Percentiles rank a stretch among this genome's conserved stretches.
These are phyloP conservation scores for Nycteola revayana DNA, from an alignment of 2,888 invertebrate species.

Conservation along the genomic window DNA sequence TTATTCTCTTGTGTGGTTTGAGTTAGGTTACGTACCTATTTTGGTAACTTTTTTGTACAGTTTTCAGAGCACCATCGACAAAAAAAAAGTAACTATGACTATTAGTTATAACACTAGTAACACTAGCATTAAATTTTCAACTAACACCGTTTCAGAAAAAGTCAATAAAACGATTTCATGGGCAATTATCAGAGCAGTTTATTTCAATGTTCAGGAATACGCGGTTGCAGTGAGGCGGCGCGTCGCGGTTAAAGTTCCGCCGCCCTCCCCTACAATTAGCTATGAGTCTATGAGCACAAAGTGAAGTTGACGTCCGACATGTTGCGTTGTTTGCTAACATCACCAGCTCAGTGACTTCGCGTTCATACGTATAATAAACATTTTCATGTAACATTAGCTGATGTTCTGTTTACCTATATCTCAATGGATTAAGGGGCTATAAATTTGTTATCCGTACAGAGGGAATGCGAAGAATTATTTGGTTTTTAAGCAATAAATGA, in stretches of 20 bases:
- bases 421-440: slow-evolving; percentile 23
- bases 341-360: slow-evolving; percentile 26
- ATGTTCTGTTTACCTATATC: slow-evolving; percentile 13
- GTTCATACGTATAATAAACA: slow-evolving; percentile 29
- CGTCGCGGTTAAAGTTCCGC: slow-evolving; percentile 8
- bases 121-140: too few species aligned
- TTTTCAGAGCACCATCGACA: too few species aligned
- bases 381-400: slow-evolving; percentile 19
- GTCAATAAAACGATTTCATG: neutral
- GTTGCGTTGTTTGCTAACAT: slow-evolving; percentile 39
- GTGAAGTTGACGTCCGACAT: slow-evolving; percentile 33
- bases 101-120: too few species aligned
- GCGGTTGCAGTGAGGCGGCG: too few species aligned
- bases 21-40: too few species aligned
- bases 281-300: slow-evolving; percentile 31
- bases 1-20: too few species aligned
- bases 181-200: slow-evolving; percentile 14
- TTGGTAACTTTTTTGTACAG: too few species aligned
- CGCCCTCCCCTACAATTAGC: slow-evolving; percentile 48
- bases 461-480: too few species aligned
- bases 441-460: too few species aligned
- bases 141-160: slow-evolving; percentile 19
- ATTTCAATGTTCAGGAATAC: slow-evolving; percentile 8
- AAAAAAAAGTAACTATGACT: too few species aligned
- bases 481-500: too few species aligned